These are phyloP conservation scores for Drosophila testacea DNA, from an alignment of 2,888 invertebrate genomes.

Conservation along the genomic window DNA sequence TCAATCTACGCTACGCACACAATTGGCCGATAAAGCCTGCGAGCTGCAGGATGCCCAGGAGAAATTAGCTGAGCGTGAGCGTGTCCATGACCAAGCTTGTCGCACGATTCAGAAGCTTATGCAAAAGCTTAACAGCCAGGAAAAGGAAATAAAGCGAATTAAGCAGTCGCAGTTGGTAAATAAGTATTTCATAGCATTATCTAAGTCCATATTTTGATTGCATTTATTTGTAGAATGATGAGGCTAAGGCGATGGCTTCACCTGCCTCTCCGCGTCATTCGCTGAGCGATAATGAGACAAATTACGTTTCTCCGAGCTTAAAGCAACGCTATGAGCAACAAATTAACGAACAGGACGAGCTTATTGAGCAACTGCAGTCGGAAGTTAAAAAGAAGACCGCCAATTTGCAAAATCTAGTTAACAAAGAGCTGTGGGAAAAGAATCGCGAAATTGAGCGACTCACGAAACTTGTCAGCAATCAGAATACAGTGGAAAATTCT, in stretches of 20 bases:
- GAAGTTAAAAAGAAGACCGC: conserved; percentile 84
- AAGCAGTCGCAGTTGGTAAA: conserved; percentile 54
- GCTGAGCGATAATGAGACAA: conserved; percentile 77
- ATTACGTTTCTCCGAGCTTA: conserved; percentile 74
- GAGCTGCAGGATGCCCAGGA: conserved; percentile 82
- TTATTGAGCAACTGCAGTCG: conserved; percentile 86
- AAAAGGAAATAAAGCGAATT: conserved; percentile 79
- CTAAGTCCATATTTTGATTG: background rate
- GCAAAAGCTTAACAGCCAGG: conserved; percentile 77
- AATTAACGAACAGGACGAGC: conserved; percentile 86
- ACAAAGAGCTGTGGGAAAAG: conserved; percentile 87
- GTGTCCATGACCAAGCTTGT: conserved; percentile 82
- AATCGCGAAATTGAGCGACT: conserved; percentile 87
- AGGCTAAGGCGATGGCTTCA: conserved; percentile 5
- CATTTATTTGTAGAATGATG: conserved; percentile 43
- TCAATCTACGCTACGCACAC: conserved; percentile 59
- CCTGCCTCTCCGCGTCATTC: conserved; percentile 45
- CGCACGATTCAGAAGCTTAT: conserved; percentile 83
- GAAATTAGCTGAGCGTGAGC: conserved; percentile 75
- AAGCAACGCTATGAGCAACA: conserved; percentile 67
- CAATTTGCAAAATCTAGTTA: conserved; percentile 86
- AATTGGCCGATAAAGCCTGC: conserved; percentile 82
- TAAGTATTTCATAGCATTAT: background rate
- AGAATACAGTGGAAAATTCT: conserved; percentile 40
- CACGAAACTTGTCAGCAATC: conserved; percentile 75